A percentile compares a stretch with the other conserved stretches of the same genome.
These are phyloP conservation scores for Cariama cristata DNA, from an alignment of 2,113 vertebrate genomes.

Conservation along the genomic window DNA sequence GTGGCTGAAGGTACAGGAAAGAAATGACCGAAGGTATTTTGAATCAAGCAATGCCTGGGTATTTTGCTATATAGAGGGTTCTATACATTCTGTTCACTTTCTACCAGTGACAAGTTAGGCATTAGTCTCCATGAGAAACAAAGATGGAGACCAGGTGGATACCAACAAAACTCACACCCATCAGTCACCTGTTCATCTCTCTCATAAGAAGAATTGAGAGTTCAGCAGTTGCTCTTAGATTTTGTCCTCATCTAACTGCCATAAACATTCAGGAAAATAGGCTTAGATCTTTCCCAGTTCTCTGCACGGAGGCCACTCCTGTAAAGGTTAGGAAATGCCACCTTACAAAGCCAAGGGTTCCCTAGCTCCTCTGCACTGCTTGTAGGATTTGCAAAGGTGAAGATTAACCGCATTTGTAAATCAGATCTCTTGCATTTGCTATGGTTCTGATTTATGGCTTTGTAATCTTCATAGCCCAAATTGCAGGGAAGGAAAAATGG, in stretches of 20 bases:
- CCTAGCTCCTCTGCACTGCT: background rate
- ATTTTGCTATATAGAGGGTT: background rate
- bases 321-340: background rate
- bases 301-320: background rate
- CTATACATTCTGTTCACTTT: background rate
- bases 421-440: slow-evolving; percentile 44
- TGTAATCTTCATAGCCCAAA: slow-evolving; percentile 68
- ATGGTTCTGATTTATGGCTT: slow-evolving; percentile 64
- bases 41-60: background rate
- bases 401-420: slow-evolving; percentile 60
- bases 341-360: slow-evolving; percentile 25
- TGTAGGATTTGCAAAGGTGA: background rate
- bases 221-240: background rate
- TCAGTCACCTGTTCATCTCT: background rate
- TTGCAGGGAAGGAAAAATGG: slow-evolving; percentile 64
- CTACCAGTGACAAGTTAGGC: background rate
- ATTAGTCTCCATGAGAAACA: background rate
- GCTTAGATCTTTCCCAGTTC: background rate
- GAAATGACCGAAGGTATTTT: background rate
- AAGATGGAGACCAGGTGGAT: background rate
- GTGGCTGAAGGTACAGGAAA: background rate
- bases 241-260: background rate
- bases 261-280: background rate
- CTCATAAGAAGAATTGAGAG: background rate
- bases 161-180: background rate